Base-by-base conservation (phyloP, 2,888 invertebrate species). In the Malachius bipustulatus region DNA sequence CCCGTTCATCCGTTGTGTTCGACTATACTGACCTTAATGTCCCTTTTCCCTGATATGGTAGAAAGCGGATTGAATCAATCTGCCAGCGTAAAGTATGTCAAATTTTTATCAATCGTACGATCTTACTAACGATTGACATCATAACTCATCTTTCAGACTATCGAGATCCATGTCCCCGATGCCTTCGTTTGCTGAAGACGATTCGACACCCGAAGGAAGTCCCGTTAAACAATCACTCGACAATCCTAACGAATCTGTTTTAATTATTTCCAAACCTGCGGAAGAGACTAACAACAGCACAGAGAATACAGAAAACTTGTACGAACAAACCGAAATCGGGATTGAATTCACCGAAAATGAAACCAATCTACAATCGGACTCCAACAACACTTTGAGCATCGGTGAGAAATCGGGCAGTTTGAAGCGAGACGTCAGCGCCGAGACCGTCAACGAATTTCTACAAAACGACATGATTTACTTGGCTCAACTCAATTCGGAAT, bases 1-100 rank as follows among this genome's bases (percentile, higher is more conserved):
- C 94, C 96, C 2, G 96, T 94, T 2, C 82, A 89, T 40, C 77
- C 82, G 4, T 67, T 97, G 45, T 93, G 94, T 48, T 76, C 82
- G 4, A 75, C 84, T 3, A 75, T 97, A 47, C 66, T 98, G 35
- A 82, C 93, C 4, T 69, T 97, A 32, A 69, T 93, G 1, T 96
- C 96, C 1, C 62, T 98, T 19, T 77, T 90, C 63, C 97, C 97
- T 34, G 82, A 79, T 30, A 79, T 91, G 67, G 70, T 93, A 46
- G 89, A 91, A 56, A 73, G 72, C 53, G 93, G 93, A 2, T 70
- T 94, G 27, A 66, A 73, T 42, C 77, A 82, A 55, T 80, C 89
- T 32, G 87, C 90, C 19, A 87, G 82, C 64, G 79, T 82, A 50
- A 74, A 71, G 80, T 81, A 63, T 60, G 65, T 61, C n/a, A 19